These are phyloP conservation scores for Trematocara zebra DNA, from an alignment of 2,113 vertebrate species.

Conservation along the genomic window DNA sequence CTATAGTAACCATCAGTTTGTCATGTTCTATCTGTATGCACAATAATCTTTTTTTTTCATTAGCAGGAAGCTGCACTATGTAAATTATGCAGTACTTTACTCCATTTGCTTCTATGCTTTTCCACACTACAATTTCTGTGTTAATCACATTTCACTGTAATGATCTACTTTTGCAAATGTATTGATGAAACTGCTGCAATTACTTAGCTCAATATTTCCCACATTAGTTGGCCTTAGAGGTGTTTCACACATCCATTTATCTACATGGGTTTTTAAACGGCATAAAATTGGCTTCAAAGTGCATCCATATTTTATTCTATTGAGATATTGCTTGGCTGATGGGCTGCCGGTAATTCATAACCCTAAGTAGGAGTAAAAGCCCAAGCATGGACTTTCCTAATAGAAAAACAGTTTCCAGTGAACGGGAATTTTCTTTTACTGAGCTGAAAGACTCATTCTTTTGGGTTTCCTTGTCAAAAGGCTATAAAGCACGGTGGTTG, in stretches of 20 bases:
- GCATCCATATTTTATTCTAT: constrained; percentile 72
- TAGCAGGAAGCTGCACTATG: not conserved
- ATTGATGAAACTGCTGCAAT: constrained; percentile 69
- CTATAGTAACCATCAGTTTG: not conserved
- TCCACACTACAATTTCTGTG: constrained; percentile 39
- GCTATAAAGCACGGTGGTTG: constrained; percentile 39
- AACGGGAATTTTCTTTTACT: constrained; percentile 24
- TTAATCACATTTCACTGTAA: constrained; percentile 68
- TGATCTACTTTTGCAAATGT: constrained; percentile 62
- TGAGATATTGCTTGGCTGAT: constrained; percentile 63
- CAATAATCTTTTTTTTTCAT: constrained; percentile 22
- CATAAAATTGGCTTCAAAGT: constrained; percentile 52
- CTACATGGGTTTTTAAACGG: constrained; percentile 56
- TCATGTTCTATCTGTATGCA: not conserved
- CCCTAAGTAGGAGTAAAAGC: constrained; percentile 65
- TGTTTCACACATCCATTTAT: constrained; percentile 64
- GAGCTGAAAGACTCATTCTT: constrained; percentile 26
- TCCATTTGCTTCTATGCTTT: not conserved
- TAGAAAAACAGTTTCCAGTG: constrained; percentile 51
- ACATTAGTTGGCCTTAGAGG: constrained; percentile 69
- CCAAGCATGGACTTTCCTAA: constrained; percentile 53
- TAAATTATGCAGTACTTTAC: constrained; percentile 38
- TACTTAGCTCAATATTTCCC: constrained; percentile 73
- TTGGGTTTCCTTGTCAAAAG: constrained; percentile 40
- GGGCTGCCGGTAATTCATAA: constrained; percentile 69